Evolutionary conservation across 35 echinoderm and acorn worm species (phyloP), one percentile per base, ranked within the genome.

Genomic region (Eucidaris tribuloides): DNA sequence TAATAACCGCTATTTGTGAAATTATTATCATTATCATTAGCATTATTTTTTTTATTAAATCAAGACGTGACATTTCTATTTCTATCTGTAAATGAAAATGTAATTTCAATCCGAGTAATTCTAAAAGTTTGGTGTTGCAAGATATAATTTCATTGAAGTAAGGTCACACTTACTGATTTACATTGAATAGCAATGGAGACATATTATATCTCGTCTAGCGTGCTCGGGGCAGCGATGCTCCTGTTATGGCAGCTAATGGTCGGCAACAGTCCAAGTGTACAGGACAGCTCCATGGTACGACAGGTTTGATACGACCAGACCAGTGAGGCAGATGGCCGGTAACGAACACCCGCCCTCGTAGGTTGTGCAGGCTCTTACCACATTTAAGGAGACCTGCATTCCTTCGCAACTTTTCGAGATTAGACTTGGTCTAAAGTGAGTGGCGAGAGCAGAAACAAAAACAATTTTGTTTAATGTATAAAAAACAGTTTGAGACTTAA

Each of bases 381-480:
- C 80, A 82, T 42, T 82, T 82, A 50, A 82, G 27, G 14, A 41
- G 80, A 20, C 80, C 80, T 60, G 27, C 58, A 43, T 63, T 82
- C 80, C 80, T 23, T 57, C 80, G 4, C 23, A 44, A 5, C 13
- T 82, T 30, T 80, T 30, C 25, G 34, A 31, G 3, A 6, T 20
- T 50, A 80, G 77, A 80, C 46, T 57, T 54, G 77, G 77, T 57
- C 77, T 80, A 27, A 54, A n/a, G 49, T 54, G 25, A 29, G 37
- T 54, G 22, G 49, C 22, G 22, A 1, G 49, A 1, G 49, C 13
- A n/a, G 22, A 17, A 54, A n/a, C 14, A 54, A 54, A n/a, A 17
- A 54, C 49, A 54, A 54, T 17, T 17, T 2, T 54, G 22, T 13
- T 17, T 54, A 54, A 54, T 54, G 49, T 54, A n/a, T 13, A 13